Base-by-base conservation (phyloP, 2,797 vertebrate species). In the Enteromius radiatus region DNA sequence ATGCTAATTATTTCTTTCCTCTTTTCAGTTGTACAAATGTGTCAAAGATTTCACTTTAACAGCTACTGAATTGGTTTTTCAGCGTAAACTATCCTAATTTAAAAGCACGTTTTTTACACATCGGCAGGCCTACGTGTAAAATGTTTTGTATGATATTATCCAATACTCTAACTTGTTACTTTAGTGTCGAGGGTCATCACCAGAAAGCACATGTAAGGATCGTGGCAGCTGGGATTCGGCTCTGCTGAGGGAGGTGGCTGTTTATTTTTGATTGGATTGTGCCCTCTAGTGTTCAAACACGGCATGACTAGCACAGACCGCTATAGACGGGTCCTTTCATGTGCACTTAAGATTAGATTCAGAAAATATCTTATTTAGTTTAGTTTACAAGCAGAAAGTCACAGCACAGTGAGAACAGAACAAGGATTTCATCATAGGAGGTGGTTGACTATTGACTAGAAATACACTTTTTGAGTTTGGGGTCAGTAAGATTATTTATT, bases 261-360 rank as follows among this genome's bases (percentile, higher is more conserved):
- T 31, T 23, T 67, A 76, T 82, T 56, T 68, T 31, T 82, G 36
- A 68, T 68, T 38, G 14, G 12, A 54, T 68, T 45, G 49, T 23
- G 49, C 73, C 63, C 47, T 59, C 81, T 19, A n/a, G 49, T 76
- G 81, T 23, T n/a, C 63, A 21, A 3, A 21, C 10, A 56, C 23
- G 21, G 26, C 19, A 10, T 68, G 38, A 6, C 31, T 12, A 21
- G n/a, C 17, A 75, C 8, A 54, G 3, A 8, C 0, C 2, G 10
- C 17, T 8, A 65, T 15, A 65, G n/a, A 41, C n/a, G 6, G 56
- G 1, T 6, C 19, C 10, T 56, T 23, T 23, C 10, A 56, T n/a
- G 54, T 56, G 54, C n/a, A 11, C n/a, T 11, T 23, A 23, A 23
- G 54, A 23, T 23, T 11, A 56, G 10, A 56, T n/a, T 4, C 54